Base-by-base conservation (phyloP, 2,888 invertebrate species). In the Prenolepis imparis region DNA sequence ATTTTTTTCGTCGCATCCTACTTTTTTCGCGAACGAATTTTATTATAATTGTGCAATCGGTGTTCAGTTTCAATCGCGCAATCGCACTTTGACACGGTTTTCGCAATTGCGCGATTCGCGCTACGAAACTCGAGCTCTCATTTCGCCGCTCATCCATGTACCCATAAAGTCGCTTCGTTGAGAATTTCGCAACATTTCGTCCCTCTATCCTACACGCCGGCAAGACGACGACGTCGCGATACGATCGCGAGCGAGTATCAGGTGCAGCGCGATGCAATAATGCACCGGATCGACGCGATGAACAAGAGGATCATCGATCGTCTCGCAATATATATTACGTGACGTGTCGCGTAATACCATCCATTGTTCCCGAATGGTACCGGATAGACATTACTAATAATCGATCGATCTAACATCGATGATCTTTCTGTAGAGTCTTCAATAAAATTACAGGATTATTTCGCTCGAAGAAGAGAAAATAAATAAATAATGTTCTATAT, bases 171-270 rank as follows among this genome's bases (percentile, higher is more conserved):
- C 83, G 57, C 68, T 66, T 83, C 83, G 52, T 52, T 64, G 72
- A 66, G 85, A 36, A 86, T 89, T 89, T 89, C 85, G 86, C 83
- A 89, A 89, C 81, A 67, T 82, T 81, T 78, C 72, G 41, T 44
- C 18, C 28, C 73, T 36, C 80, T 28, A 36, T n/a, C 59, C 1
- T 44, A 18, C 59, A 18, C 59, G 55, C 82, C 32, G 48, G 72
- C 28, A 32, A 75, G 6, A n/a, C n/a, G 61, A 61, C 74, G 24
- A 59, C 15, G 84, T 80, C 74, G 75, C 86, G 89, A 89, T 89
- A 88, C 84, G 80, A 89, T 89, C 90, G 82, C 88, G 84, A 70
- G 24, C 59, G 70, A 82, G 86, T 82, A 86, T 89, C 89, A 89
- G 89, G 89, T 89, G 89, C 89, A 86, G 81, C 85, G 73, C 85